Conservation (phyloP, 2,888 invertebrate species). For the Cheilosia impressa region DNA sequence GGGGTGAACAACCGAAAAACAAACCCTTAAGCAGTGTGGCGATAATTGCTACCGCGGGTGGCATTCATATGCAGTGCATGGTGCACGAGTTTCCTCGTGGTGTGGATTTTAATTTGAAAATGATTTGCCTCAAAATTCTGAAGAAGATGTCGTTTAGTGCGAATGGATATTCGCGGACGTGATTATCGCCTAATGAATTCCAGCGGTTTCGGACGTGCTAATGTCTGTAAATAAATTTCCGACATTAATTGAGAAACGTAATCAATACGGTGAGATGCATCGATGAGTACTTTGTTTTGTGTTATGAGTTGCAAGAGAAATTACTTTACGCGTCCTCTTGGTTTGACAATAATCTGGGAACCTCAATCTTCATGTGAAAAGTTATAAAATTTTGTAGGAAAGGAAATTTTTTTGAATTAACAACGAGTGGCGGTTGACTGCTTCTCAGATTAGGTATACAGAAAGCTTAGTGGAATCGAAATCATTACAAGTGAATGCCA, state of each 20-base stretch:
- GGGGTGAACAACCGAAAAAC: slow-evolving; percentile 69
- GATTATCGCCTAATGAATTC: slow-evolving; percentile 72
- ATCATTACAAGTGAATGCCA: too few relatives aligned
- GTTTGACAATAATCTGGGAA: too few relatives aligned
- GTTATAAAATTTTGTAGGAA: too few relatives aligned
- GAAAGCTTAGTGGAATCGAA: too few relatives aligned
- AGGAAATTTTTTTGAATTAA: too few relatives aligned
- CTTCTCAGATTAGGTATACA: too few relatives aligned
- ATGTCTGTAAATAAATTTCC: slow-evolving; percentile 21
- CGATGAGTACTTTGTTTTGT: too few relatives aligned
- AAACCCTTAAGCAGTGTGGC: slow-evolving; percentile 71
- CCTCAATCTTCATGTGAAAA: too few relatives aligned
- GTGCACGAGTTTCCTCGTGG: slow-evolving; percentile 39
- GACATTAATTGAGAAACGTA: slow-evolving; percentile 9
- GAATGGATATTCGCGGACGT: slow-evolving; percentile 46
- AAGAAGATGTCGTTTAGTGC: slow-evolving; percentile 17
- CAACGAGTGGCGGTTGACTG: too few relatives aligned
- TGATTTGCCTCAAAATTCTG: slow-evolving; percentile 47
- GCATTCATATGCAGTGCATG: slow-evolving; percentile 32
- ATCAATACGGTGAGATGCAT: too few relatives aligned
- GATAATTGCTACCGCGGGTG: slow-evolving; percentile 75
- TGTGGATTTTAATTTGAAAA: slow-evolving; percentile 57
- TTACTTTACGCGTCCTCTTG: too few relatives aligned
- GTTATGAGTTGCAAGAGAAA: too few relatives aligned
- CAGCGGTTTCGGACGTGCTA: slow-evolving; percentile 69